Conservation (phyloP, 2,888 invertebrate genomes). For the Amphipoea oculea region DNA sequence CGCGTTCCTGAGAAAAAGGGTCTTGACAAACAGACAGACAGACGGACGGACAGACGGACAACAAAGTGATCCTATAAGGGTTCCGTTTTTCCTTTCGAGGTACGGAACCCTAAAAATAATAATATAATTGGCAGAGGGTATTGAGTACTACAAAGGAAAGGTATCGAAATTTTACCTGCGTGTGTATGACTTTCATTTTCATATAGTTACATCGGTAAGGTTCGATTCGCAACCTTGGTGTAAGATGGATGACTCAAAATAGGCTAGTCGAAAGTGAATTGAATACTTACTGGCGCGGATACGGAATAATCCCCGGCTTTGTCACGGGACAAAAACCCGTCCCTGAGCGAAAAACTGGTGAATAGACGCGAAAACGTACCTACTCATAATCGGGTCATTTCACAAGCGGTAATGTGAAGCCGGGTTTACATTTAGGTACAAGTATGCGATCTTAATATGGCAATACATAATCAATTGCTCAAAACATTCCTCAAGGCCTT, state of each 20-base stretch:
- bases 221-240: constrained; percentile 2
- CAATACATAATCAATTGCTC: neutral
- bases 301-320: constrained; percentile 26
- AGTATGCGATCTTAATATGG: neutral
- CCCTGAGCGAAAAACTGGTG: constrained; percentile 30
- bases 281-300: neutral
- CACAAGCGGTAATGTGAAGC: neutral
- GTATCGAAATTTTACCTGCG: neutral
- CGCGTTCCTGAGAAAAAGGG: too few relatives aligned
- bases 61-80: too few relatives aligned
- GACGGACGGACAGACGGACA: too few relatives aligned
- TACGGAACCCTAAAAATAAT: too few relatives aligned
- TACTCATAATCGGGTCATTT: constrained; percentile 14
- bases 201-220: neutral
- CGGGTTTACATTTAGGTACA: neutral
- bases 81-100: too few relatives aligned
- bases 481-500: neutral
- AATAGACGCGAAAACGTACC: constrained; percentile 16
- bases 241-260: constrained; percentile 19
- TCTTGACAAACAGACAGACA: too few relatives aligned
- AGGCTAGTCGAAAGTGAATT: constrained; percentile 6
- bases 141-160: too few relatives aligned
- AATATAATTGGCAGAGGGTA: neutral
- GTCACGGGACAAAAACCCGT: constrained; percentile 22
- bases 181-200: neutral